Conservation (phyloP, 2,888 invertebrate genomes). For the Parnassius apollo region DNA sequence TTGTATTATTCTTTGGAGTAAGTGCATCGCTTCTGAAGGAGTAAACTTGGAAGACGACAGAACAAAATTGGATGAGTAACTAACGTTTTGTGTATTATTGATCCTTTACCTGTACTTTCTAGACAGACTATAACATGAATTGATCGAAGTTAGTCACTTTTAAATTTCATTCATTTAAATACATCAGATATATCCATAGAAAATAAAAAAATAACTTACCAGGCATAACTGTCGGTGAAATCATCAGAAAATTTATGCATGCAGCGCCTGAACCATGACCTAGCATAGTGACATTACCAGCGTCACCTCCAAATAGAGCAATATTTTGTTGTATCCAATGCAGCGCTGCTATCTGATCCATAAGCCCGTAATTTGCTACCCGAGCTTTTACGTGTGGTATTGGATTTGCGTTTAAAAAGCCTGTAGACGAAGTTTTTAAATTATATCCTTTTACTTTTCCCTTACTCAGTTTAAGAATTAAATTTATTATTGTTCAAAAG, state of each 20-base stretch:
- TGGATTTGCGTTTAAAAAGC: constrained; percentile 94
- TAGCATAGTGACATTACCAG: constrained; percentile 95
- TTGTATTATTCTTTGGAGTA: too few relatives aligned
- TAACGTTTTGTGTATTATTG: too few relatives aligned
- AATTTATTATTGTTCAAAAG: too few relatives aligned
- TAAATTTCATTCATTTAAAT: too few relatives aligned
- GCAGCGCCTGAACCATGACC: constrained; percentile 99
- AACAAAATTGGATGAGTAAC: too few relatives aligned
- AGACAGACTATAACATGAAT: too few relatives aligned
- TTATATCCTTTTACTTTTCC: too few relatives aligned
- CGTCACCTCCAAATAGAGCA: constrained; percentile 96
- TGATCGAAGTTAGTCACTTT: too few relatives aligned
- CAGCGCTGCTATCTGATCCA: constrained; percentile 98
- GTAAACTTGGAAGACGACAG: too few relatives aligned
- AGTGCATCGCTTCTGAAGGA: too few relatives aligned
- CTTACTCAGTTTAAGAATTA: too few relatives aligned
- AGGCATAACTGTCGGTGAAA: constrained; percentile 94
- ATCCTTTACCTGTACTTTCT: too few relatives aligned
- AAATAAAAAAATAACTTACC: constrained; percentile 56
- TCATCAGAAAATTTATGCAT: constrained; percentile 97
- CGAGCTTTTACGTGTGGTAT: constrained; percentile 92
- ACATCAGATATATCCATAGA: neutral
- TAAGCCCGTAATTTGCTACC: constrained; percentile 97
- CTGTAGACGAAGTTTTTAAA: constrained; percentile 59
- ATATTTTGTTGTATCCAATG: constrained; percentile 99